Conservation (phyloP, 2,113 vertebrate species). For the Gymnarchus niloticus region DNA sequence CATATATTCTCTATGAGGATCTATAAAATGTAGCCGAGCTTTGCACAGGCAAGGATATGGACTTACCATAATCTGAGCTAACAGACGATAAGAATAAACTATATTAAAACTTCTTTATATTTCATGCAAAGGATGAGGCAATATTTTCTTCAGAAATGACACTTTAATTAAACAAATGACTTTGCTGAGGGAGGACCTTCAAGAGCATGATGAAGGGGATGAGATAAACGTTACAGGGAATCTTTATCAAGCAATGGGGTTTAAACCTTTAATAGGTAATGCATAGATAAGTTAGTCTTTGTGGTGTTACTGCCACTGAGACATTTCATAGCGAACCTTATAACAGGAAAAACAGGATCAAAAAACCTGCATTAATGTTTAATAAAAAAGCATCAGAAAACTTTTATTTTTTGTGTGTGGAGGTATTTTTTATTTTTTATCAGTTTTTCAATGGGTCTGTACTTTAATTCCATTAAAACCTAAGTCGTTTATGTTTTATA, state of each 20-base stretch:
- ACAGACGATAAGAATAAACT: constrained; percentile 39
- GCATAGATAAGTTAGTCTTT: constrained; percentile 74
- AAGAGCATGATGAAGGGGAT: constrained; percentile 59
- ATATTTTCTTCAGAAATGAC: constrained; percentile 71
- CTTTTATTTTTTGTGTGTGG: neutral
- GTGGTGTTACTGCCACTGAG: constrained; percentile 61
- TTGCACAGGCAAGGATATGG: constrained; percentile 26
- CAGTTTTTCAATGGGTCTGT: constrained; percentile 12
- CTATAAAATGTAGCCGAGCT: neutral
- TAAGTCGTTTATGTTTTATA: constrained; percentile 27
- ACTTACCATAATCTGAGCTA: constrained; percentile 57
- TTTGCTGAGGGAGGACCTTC: constrained; percentile 60
- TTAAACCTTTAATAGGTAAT: constrained; percentile 80
- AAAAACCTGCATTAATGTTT: constrained; percentile 33
- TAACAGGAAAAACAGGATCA: constrained; percentile 53
- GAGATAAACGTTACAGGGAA: constrained; percentile 67
- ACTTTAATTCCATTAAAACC: constrained; percentile 33
- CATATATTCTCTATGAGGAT: neutral
- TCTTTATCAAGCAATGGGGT: constrained; percentile 67
- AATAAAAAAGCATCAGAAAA: neutral
- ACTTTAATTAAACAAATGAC: constrained; percentile 80
- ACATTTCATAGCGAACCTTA: constrained; percentile 65
- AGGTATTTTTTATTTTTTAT: neutral
- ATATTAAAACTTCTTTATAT: constrained; percentile 62
- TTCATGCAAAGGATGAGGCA: constrained; percentile 38